Evolutionary conservation across 2,797 vertebrate species (phyloP).

Genomic region (Crocidura indochinensis): DNA sequence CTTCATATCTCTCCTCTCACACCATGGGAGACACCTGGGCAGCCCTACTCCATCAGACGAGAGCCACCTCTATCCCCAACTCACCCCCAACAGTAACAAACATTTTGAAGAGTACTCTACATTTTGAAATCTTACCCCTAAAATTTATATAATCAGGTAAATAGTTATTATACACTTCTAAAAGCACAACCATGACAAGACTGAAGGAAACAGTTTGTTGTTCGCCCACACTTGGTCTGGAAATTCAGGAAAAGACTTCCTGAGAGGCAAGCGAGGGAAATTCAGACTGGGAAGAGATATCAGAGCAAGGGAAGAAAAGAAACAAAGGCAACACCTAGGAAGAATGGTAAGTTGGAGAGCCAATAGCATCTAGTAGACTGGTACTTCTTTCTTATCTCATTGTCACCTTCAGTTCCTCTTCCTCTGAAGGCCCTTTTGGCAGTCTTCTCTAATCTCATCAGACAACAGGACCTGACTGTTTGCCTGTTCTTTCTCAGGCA

Average conservation of each 20-base stretch:
- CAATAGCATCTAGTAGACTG: too few species aligned
- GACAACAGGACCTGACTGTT: background rate
- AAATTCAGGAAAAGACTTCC: background rate
- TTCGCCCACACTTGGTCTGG: background rate
- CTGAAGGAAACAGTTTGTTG: background rate
- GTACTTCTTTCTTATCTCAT: background rate
- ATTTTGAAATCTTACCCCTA: too few species aligned
- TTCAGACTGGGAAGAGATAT: background rate
- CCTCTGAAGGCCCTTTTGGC: background rate
- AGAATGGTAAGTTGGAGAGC: too few species aligned
- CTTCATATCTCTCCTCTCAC: too few species aligned
- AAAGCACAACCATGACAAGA: background rate
- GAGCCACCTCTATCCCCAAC: too few species aligned
- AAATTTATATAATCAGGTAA: too few species aligned
- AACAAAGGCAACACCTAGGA: background rate
- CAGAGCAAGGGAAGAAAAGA: background rate
- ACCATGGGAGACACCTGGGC: too few species aligned
- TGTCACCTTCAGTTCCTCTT: background rate
- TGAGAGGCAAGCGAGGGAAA: background rate
- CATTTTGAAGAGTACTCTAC: too few species aligned
- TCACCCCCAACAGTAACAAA: too few species aligned
- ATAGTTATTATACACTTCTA: too few species aligned
- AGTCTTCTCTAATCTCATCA: background rate
- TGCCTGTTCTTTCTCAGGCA: conserved; percentile 12
- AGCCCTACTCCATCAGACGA: too few species aligned